Evolutionary conservation across 2,797 vertebrate genomes (phyloP), one percentile per base, ranked within the genome.

Genomic region (Hoplostethus mediterraneus): DNA sequence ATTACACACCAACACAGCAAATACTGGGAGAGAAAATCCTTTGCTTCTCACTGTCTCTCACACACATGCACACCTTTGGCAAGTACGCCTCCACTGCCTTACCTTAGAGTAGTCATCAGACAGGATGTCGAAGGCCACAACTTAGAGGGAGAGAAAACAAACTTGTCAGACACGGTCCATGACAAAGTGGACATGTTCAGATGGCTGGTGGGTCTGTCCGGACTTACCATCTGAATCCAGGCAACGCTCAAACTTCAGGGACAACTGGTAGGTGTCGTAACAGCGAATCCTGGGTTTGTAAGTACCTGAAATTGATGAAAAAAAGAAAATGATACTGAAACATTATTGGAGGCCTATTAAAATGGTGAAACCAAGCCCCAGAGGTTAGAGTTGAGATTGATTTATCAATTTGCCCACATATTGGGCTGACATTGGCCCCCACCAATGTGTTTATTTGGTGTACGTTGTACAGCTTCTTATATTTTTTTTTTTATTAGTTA

Each of bases 31-130:
- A 21, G 21, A 21, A 21, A 21, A 21, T 21, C 21, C 21, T 21
- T 21, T 21, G 21, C 21, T 21, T 21, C 21, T 21, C 21, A 21
- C 21, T 21, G 21, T 21, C 21, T 21, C 21, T 21, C 21, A 21
- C 21, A 21, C 21, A 21, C 21, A 21, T 21, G 21, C 21, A 21
- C 21, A 21, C 21, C 21, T 21, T 21, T 21, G 21, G 21, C 3
- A 10, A 40, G 21, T 13, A 5, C 0, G 10, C 13, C 3, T 6
- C 1, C 2, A 3, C 10, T 48, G 3, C 36, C 83, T 80, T 94
- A 99, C 98, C 97, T 99, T 99, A 5, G 98, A 99, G 88, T 99
- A 99, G 91, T 99, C 98, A 65, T 99, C 98, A 56, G 98, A 99
- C 85, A 99, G 93, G 87, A 98, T 95, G 81, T 99, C 97, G 89